These are phyloP conservation scores for Cyprinella venusta DNA, from an alignment of 2,797 vertebrate species.

Conservation along the genomic window DNA sequence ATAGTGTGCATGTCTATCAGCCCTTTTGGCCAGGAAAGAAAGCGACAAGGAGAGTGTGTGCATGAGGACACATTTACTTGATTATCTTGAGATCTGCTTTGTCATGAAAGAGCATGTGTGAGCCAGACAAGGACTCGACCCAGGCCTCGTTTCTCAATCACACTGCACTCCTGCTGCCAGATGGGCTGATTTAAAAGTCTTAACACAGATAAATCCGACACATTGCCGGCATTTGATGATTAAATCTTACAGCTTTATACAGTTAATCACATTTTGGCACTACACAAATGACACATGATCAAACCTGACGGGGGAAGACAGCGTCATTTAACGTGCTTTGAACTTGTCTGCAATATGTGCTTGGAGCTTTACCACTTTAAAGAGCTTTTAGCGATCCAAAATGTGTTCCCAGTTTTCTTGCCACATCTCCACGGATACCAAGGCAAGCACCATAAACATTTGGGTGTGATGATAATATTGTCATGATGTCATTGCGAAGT, in stretches of 20 bases:
- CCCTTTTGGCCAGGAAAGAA: background rate
- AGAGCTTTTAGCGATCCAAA: slow-evolving; percentile 10
- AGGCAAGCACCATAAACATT: background rate
- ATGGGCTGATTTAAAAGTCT: background rate
- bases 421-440: background rate
- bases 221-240: background rate
- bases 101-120: slow-evolving; percentile 31
- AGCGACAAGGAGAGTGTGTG: slow-evolving; percentile 19
- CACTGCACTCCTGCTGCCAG: background rate
- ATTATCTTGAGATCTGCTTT: slow-evolving; percentile 53
- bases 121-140: slow-evolving; percentile 42
- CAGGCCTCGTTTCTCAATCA: background rate
- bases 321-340: background rate
- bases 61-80: slow-evolving; percentile 22
- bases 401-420: slow-evolving; percentile 7
- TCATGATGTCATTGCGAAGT: slow-evolving; percentile 2
- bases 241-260: background rate
- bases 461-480: background rate
- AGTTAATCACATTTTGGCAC: slow-evolving; percentile 14
- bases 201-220: slow-evolving; percentile 18
- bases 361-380: slow-evolving; percentile 14
- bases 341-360: slow-evolving; percentile 4
- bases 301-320: background rate
- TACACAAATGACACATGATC: background rate
- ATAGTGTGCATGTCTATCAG: background rate